A percentile compares a stretch with the other conserved stretches of the same genome.
phyloP scores from a whole-genome alignment of 2,888 invertebrate species.

The Pyrocoelia pectoralis region DNA sequence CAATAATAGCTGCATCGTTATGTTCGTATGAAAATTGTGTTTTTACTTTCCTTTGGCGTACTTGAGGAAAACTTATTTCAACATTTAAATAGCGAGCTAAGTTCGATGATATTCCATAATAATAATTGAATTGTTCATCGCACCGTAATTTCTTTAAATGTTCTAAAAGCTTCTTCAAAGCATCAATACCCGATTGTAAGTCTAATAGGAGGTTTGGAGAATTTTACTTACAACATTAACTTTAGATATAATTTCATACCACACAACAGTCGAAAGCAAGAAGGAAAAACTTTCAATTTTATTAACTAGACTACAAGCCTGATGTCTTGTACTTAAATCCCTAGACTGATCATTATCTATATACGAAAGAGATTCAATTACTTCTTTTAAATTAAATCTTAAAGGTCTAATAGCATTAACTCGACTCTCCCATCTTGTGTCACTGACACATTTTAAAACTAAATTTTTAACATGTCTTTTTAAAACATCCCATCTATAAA shows the following conservation, averaged over 20 bases:
- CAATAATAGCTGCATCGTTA: too few species aligned
- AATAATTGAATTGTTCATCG: slow-evolving; percentile 40
- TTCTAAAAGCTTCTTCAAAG: slow-evolving; percentile 30
- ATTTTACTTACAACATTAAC: background rate
- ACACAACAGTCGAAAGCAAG: background rate
- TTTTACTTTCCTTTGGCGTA: slow-evolving; percentile 31
- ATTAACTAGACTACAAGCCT: slow-evolving; percentile 34
- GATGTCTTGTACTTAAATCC: slow-evolving; percentile 33
- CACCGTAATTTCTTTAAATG: slow-evolving; percentile 28
- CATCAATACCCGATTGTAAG: background rate
- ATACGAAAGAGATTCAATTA: slow-evolving; percentile 38
- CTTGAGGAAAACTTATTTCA: slow-evolving; percentile 38
- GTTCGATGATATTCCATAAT: slow-evolving; percentile 38
- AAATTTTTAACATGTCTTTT: slow-evolving; percentile 36
- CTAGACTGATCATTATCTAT: slow-evolving; percentile 30
- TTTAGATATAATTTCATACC: too few species aligned
- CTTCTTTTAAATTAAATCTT: slow-evolving; percentile 26
- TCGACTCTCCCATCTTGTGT: slow-evolving; percentile 31
- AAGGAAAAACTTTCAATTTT: slow-evolving; percentile 26
- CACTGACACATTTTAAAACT: slow-evolving; percentile 40
- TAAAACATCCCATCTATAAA: slow-evolving; percentile 36
- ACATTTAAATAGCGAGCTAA: slow-evolving; percentile 33
- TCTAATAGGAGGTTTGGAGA: background rate
- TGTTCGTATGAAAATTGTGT: slow-evolving; percentile 34
- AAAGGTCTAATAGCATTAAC: slow-evolving; percentile 24